These are phyloP conservation scores for Archips xylosteana DNA, from an alignment of 2,888 invertebrate genomes.

Conservation along the genomic window DNA sequence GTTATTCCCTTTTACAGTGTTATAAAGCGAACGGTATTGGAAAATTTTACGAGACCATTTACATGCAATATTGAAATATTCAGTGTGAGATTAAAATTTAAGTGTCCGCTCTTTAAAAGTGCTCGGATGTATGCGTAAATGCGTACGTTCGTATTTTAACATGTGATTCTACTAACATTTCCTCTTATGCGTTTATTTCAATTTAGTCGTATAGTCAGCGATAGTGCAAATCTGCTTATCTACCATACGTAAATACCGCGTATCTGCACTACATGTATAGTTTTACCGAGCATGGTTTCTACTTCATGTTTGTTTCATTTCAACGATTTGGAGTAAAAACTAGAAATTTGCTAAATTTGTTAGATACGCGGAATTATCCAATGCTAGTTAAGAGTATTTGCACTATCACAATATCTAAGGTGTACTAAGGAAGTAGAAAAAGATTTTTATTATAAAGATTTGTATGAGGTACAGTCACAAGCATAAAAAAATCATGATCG, in stretches of 20 bases:
- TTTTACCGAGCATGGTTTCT: too few relatives aligned
- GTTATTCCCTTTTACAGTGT: slow-evolving; percentile 76
- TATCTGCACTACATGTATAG: too few relatives aligned
- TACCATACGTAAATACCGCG: too few relatives aligned
- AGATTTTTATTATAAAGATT: neutral
- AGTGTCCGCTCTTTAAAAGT: slow-evolving; percentile 44
- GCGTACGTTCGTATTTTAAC: slow-evolving; percentile 4
- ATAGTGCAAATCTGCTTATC: too few relatives aligned
- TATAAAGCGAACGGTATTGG: slow-evolving; percentile 79
- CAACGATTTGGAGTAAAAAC: too few relatives aligned
- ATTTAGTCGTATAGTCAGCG: too few relatives aligned
- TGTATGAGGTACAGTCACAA: neutral
- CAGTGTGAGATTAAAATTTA: slow-evolving; percentile 67
- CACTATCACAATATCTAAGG: neutral
- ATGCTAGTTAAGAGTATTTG: neutral
- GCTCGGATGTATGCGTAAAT: slow-evolving; percentile 24
- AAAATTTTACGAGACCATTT: slow-evolving; percentile 74
- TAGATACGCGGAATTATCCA: too few relatives aligned
- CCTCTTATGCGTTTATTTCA: too few relatives aligned
- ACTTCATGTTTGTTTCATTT: too few relatives aligned
- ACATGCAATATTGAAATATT: slow-evolving; percentile 77
- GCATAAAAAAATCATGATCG: neutral
- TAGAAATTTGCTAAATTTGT: too few relatives aligned
- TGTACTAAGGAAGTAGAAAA: neutral
- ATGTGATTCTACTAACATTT: neutral